phyloP scores from a whole-genome alignment of 2,888 invertebrate genomes.

The Watsonalla cultraria region DNA sequence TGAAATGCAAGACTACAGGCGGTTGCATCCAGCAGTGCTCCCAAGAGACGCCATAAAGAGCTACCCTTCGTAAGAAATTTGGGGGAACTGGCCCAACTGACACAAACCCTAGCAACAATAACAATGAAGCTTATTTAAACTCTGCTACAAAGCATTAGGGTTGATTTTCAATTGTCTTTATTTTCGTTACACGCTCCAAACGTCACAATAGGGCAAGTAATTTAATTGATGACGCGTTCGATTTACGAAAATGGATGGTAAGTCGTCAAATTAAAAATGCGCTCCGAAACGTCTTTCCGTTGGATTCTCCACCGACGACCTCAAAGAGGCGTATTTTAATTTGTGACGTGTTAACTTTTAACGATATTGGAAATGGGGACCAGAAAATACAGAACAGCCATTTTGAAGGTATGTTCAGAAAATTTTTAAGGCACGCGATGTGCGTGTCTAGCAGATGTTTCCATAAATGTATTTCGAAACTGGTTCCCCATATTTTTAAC shows the following conservation, averaged over 20 bases:
- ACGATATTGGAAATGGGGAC: too few species aligned
- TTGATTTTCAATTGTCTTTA: background rate
- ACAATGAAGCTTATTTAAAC: background rate
- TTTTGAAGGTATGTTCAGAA: too few species aligned
- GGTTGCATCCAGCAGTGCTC: constrained; percentile 48
- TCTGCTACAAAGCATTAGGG: background rate
- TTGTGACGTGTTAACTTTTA: too few species aligned
- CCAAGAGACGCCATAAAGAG: constrained; percentile 40
- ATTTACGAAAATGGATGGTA: constrained; percentile 66
- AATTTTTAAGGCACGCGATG: too few species aligned
- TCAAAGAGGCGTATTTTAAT: background rate
- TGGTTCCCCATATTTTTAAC: too few species aligned
- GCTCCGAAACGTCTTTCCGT: constrained; percentile 17
- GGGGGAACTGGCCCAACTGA: constrained; percentile 43
- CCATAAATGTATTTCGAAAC: too few species aligned
- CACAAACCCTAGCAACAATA: constrained; percentile 14
- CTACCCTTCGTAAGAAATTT: constrained; percentile 47
- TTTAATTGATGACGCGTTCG: constrained; percentile 76
- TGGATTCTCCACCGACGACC: constrained; percentile 1
- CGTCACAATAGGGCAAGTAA: constrained; percentile 66
- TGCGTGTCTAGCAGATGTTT: too few species aligned
- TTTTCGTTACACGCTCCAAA: constrained; percentile 24
- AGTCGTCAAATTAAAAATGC: constrained; percentile 40
- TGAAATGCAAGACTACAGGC: constrained; percentile 48
- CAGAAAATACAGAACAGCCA: too few species aligned